Base-by-base conservation (phyloP, 30 jellyfish, hydroid and myxozoan species). In the Mastigias papua region DNA sequence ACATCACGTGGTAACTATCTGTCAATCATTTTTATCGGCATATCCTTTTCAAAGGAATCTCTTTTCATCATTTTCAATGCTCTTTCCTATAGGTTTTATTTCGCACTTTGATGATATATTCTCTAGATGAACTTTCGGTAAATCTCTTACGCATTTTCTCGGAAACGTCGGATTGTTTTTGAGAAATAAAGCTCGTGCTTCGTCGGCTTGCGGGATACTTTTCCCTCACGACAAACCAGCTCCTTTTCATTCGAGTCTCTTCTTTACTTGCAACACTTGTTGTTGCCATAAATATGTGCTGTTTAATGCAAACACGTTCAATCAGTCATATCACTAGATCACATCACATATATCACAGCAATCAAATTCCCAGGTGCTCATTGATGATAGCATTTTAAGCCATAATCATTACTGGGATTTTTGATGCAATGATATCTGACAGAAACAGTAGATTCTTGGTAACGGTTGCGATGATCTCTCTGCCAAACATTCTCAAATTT, bases 391-490 rank as follows among this genome's bases (percentile, higher is more conserved):
- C n/a, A n/a, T n/a, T n/a, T n/a, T n/a, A n/a, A n/a, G n/a, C n/a
- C n/a, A n/a, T n/a, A 4, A 42, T 42, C 13, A 15, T 42, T 42
- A 54, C 17, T 54, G 67, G 27, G 25, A 54, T 11, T 3, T 54
- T 54, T 54, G 25, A 6, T 54, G 67, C 27, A 54, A 19, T 21
- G 27, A 11, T 54, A 54, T 15, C 42, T 26, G 37, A 63, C 21
- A 63, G 23, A 7, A 63, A 63, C 19, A 2, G 64, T 33, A 49
- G 74, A 58, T 49, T 77, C 78, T 2, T 51, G 34, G 88, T 77
- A 77, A 77, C 88, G 88, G 88, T 54, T 5, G 88, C 33, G 78
- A 77, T 77, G 48, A 51, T 30, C 77, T 51, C 31, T 46, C 48
- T 26, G 17, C 83, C 78, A 54, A 58, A 77, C 88, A 51, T 26